These are phyloP conservation scores for Lasioglossum pauxillum DNA, from an alignment of 2,888 invertebrate species.

Conservation along the genomic window DNA sequence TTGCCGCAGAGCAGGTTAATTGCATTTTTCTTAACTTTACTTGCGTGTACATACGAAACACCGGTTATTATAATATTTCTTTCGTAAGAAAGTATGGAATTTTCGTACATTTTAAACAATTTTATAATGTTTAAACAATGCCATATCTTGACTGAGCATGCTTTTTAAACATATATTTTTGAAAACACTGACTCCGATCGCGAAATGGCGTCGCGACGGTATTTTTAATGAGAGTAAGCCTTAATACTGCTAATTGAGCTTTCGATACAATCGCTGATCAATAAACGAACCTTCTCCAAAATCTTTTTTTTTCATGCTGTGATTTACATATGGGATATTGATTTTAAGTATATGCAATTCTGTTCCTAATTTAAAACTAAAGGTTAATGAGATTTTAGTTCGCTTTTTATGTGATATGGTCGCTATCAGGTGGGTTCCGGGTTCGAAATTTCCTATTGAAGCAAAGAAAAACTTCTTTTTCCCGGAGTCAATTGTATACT, in stretches of 20 bases:
- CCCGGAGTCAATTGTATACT: constrained; percentile 21
- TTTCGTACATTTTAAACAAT: constrained; percentile 9
- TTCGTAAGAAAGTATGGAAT: constrained; percentile 14
- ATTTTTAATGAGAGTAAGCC: constrained; percentile 16
- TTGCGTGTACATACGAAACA: constrained; percentile 4
- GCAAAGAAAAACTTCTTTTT: not conserved
- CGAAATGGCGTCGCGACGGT: constrained; percentile 7
- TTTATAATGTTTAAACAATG: constrained; percentile 25
- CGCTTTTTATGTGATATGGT: not conserved
- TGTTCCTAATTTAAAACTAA: not conserved
- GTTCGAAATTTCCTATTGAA: not conserved
- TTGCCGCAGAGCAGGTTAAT: not conserved
- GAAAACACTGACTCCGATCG: not conserved
- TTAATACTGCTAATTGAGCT: constrained; percentile 41
- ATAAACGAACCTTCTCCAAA: constrained; percentile 22
- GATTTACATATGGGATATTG: constrained; percentile 15
- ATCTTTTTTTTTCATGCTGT: constrained; percentile 22
- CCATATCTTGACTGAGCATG: constrained; percentile 26
- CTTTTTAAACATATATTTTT: constrained; percentile 38
- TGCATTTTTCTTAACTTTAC: constrained; percentile 12
- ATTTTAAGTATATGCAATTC: constrained; percentile 22
- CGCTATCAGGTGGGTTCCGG: not conserved
- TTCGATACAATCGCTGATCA: constrained; percentile 33
- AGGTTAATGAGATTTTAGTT: not conserved
- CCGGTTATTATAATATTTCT: constrained; percentile 18